A percentile compares a stretch with the other conserved stretches of the same genome.
phyloP scores from a whole-genome alignment of 2,888 invertebrate species.

The Dendrolimus houi region DNA sequence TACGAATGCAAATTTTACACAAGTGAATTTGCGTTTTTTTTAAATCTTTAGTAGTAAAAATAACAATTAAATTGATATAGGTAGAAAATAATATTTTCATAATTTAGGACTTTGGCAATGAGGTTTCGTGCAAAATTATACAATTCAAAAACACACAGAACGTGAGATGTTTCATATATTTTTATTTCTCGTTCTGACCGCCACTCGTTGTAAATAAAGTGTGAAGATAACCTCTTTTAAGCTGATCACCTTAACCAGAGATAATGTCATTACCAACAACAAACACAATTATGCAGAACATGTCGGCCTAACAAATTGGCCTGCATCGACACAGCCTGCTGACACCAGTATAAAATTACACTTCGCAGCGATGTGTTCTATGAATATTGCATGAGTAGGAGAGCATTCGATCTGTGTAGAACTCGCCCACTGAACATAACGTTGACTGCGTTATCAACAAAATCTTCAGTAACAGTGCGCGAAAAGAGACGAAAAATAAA shows the following conservation, averaged over 20 bases:
- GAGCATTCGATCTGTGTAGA: background rate
- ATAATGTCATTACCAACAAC: background rate
- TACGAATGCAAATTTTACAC: too few species aligned
- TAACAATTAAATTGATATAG: too few species aligned
- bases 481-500: conserved; percentile 26
- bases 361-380: background rate
- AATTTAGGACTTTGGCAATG: too few species aligned
- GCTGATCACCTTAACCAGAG: background rate
- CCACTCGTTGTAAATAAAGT: background rate
- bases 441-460: background rate
- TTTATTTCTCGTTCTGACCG: background rate
- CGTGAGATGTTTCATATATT: background rate
- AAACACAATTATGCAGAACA: background rate
- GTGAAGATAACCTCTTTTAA: background rate
- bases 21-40: too few species aligned
- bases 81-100: too few species aligned
- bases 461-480: background rate
- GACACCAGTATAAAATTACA: background rate
- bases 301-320: background rate
- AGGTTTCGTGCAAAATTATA: too few species aligned
- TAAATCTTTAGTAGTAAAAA: too few species aligned
- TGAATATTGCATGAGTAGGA: background rate
- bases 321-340: background rate
- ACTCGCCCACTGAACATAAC: background rate
- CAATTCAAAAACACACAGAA: background rate